Evolutionary conservation across 2,888 invertebrate species (phyloP).

Genomic region (Drosophila anceps): DNA sequence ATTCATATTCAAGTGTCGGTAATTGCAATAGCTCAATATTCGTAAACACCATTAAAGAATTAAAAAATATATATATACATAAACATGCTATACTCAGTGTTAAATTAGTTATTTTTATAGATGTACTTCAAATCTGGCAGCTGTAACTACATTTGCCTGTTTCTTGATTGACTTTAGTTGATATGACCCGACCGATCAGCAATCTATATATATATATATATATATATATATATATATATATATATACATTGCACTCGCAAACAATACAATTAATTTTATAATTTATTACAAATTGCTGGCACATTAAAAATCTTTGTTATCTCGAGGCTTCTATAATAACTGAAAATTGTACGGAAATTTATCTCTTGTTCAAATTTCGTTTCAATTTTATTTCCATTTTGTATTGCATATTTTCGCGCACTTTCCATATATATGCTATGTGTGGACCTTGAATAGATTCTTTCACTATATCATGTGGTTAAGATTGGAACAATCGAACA

Average conservation of each 20-base stretch:
- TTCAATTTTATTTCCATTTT: neutral
- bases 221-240: conserved; percentile 16
- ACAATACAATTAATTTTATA: conserved; percentile 36
- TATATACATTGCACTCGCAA: conserved; percentile 17
- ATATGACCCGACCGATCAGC: conserved; percentile 19
- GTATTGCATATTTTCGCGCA: conserved; percentile 20
- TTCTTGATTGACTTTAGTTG: conserved; percentile 46
- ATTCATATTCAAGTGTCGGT: conserved; percentile 26
- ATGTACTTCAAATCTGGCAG: conserved; percentile 28
- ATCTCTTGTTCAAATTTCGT: neutral
- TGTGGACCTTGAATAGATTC: neutral
- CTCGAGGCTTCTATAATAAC: neutral
- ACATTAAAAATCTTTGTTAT: conserved; percentile 24
- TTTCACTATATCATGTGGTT: neutral
- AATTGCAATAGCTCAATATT: conserved; percentile 52
- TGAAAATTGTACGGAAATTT: neutral
- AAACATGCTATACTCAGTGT: conserved; percentile 32
- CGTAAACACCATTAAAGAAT: conserved; percentile 15
- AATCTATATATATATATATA: conserved; percentile 19
- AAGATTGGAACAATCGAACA: neutral
- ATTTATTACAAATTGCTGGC: conserved; percentile 33
- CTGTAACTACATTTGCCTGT: conserved; percentile 30
- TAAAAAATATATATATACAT: conserved; percentile 9
- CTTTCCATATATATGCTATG: neutral
- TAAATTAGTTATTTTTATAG: conserved; percentile 24